Percentiles rank a stretch among this genome's conserved stretches.
phyloP scores from a whole-genome alignment of 2,888 invertebrate species.

The Oscheius sp. region DNA sequence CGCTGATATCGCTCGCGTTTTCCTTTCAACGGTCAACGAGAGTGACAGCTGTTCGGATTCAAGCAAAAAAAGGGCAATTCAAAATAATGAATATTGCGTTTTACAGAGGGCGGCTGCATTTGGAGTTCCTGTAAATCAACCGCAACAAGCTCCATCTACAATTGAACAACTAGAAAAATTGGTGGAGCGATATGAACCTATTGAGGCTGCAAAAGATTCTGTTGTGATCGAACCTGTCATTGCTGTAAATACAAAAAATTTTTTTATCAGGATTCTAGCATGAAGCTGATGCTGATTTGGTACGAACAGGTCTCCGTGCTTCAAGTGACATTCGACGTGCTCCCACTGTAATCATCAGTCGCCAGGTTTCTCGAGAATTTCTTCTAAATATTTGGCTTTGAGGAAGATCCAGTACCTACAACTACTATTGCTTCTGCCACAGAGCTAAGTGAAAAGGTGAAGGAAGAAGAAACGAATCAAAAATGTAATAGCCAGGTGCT shows the following conservation, averaged over 20 bases:
- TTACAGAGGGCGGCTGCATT: conserved; percentile 54
- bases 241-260: not conserved
- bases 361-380: not conserved
- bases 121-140: conserved; percentile 43
- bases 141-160: conserved; percentile 32
- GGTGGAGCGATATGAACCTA: conserved; percentile 32
- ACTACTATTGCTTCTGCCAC: conserved; percentile 11
- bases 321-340: conserved; percentile 42
- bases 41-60: conserved; percentile 16
- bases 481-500: conserved; percentile 60
- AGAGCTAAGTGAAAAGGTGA: conserved; percentile 23
- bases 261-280: not conserved
- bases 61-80: not conserved
- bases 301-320: not conserved
- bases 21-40: conserved; percentile 10
- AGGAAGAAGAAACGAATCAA: conserved; percentile 33
- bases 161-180: conserved; percentile 47
- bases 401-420: conserved; percentile 32
- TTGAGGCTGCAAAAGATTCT: not conserved
- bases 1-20: conserved; percentile 19
- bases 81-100: conserved; percentile 32
- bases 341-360: conserved; percentile 30
- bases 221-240: not conserved
- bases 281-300: conserved; percentile 20
- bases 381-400: conserved; percentile 31